Evolutionary conservation across 1,140 invertebrate genomes (phyloP).

Genomic region (Zaprionus nigranus): DNA sequence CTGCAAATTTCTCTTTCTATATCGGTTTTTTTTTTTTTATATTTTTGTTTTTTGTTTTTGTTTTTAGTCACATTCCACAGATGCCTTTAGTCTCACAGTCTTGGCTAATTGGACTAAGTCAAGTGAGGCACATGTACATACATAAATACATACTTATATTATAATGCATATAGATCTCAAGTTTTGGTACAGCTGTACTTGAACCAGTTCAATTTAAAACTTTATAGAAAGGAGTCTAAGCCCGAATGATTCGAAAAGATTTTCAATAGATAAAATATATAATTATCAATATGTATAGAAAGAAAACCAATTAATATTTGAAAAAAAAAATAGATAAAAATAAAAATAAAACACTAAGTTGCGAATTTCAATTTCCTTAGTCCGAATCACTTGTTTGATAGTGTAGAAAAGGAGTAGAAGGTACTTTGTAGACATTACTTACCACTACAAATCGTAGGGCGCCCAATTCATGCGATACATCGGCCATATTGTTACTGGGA

Average conservation of each 20-base stretch:
- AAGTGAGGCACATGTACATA: neutral
- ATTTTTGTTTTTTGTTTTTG: constrained; percentile 2
- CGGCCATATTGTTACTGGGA: constrained; percentile 65
- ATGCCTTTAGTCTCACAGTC: constrained; percentile 28
- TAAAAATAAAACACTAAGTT: too few species aligned
- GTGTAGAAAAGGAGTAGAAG: neutral
- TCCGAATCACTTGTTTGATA: neutral
- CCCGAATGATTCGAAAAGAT: too few species aligned
- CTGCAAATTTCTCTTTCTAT: constrained; percentile 36
- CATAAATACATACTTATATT: neutral
- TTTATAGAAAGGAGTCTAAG: too few species aligned
- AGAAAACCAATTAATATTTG: too few species aligned
- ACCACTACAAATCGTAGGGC: constrained; percentile 82
- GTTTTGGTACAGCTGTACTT: neutral
- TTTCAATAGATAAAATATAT: too few species aligned
- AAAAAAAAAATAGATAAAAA: too few species aligned
- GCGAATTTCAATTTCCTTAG: too few species aligned
- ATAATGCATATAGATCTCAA: neutral
- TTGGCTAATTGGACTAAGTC: constrained; percentile 20
- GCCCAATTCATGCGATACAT: constrained; percentile 81
- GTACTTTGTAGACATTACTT: constrained; percentile 47
- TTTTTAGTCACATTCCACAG: constrained; percentile 37
- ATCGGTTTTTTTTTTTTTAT: constrained; percentile 2
- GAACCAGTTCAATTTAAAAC: too few species aligned
- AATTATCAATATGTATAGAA: too few species aligned